Evolutionary conservation across 2,113 vertebrate genomes (phyloP), one percentile per base, ranked within the genome.

Genomic region (Eira barbara): DNA sequence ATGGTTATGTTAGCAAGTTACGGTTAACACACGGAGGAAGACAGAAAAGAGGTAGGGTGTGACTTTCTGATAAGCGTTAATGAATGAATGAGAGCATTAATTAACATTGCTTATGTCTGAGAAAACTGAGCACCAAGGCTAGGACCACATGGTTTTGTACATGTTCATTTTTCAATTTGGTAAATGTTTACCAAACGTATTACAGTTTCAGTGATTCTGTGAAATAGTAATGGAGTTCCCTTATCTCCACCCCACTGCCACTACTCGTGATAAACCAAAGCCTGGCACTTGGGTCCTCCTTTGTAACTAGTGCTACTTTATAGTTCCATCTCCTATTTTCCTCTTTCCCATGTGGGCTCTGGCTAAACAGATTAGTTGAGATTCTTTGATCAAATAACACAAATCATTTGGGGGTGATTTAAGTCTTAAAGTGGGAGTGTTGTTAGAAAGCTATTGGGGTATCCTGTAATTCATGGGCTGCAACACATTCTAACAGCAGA

Each of bases 181-280:
- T n/a, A 90, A 69, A 23, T 1, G 9, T 79, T 65, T 80, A 18
- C 17, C 52, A 55, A 55, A 55, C 5, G 52, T 55, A 71, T 96
- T 87, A 83, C 91, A 74, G 39, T 94, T 92, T 94, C 61, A 89
- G 74, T 92, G 79, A 55, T 86, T 89, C 45, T 69, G 45, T 42
- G 31, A 63, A 42, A 65, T 89, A 45, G 79, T 71, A 52, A 59
- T 79, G 36, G 31, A 88, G 74, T 49, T 89, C 47, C 21, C 36
- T 87, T 21, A 49, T 18, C 29, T 87, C n/a, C 10, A 17, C 34
- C 20, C 42, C 29, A 36, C 23, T 45, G 63, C 8, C 67, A 45
- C 49, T 82, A 18, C 36, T 61, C 4, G 49, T 42, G 69, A 69
- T 21, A 69, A 67, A 92, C 36, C 59, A 78, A 88, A 92, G 27